Evolutionary conservation across 2,888 invertebrate genomes (phyloP).

Genomic region (Baronia brevicornis): DNA sequence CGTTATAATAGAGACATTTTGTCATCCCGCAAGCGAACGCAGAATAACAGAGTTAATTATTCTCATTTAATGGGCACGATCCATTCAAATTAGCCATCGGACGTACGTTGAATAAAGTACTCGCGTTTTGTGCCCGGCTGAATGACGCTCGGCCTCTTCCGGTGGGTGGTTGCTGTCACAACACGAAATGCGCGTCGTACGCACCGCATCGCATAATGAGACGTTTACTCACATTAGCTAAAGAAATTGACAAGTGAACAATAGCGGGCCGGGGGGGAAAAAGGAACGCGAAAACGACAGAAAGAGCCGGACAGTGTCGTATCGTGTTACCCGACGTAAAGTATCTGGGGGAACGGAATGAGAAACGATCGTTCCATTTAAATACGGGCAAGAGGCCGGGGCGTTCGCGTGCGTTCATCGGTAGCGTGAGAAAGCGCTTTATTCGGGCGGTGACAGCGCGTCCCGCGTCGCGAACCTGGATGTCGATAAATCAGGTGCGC

Average conservation of each 20-base stretch:
- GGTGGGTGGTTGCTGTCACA: conserved; percentile 76
- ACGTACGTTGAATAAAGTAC: conserved; percentile 67
- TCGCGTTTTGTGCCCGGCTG: conserved; percentile 68
- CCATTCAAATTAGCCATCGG: conserved; percentile 73
- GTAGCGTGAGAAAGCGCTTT: conserved; percentile 75
- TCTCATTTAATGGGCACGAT: conserved; percentile 66
- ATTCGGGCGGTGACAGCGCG: conserved; percentile 62
- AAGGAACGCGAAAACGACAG: conserved; percentile 65
- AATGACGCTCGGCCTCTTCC: conserved; percentile 72
- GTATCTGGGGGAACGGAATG: conserved; percentile 73
- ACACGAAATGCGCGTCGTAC: conserved; percentile 72
- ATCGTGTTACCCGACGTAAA: conserved; percentile 75
- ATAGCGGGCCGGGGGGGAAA: conserved; percentile 62
- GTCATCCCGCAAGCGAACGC: conserved; percentile 27
- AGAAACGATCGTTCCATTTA: conserved; percentile 72
- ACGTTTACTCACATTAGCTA: conserved; percentile 76
- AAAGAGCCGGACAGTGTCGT: conserved; percentile 75
- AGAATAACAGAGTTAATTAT: conserved; percentile 65
- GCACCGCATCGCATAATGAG: conserved; percentile 74
- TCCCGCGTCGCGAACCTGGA: conserved; percentile 39
- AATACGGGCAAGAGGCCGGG: conserved; percentile 62
- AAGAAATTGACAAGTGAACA: conserved; percentile 76
- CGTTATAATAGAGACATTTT: conserved; percentile 41
- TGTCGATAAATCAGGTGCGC: conserved; percentile 69
- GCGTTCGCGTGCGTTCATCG: conserved; percentile 70